Percentiles rank a stretch among this genome's conserved stretches.
Evolutionary conservation across 2,113 vertebrate genomes (phyloP).

Genomic region (Nibea albiflora): DNA sequence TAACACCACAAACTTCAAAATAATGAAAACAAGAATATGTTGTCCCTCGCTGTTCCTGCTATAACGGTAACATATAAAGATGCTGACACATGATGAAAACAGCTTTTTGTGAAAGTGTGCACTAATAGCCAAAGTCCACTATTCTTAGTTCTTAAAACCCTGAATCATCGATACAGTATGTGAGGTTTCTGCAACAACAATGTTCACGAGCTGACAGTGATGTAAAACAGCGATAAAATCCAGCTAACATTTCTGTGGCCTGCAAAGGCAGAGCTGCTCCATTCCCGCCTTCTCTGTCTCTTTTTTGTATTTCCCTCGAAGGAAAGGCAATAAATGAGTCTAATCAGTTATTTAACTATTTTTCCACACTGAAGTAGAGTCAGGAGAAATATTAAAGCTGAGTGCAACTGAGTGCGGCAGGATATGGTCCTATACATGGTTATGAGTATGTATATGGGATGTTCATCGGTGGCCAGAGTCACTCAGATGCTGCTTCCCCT

Average conservation of each 20-base stretch:
- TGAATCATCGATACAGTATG: constrained; percentile 36
- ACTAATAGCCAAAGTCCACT: background rate
- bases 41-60: background rate
- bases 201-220: constrained; percentile 61
- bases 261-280: constrained; percentile 26
- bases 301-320: constrained; percentile 29
- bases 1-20: background rate
- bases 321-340: constrained; percentile 39
- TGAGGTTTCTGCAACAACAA: constrained; percentile 44
- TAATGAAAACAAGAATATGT: background rate
- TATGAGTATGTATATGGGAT: constrained; percentile 20
- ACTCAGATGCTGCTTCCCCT: constrained; percentile 29
- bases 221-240: constrained; percentile 68
- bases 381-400: constrained; percentile 28
- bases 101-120: background rate
- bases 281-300: constrained; percentile 23
- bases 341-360: constrained; percentile 49
- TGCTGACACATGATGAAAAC: background rate
- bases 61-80: background rate
- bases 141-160: background rate
- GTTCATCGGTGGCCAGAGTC: constrained; percentile 19
- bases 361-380: constrained; percentile 35
- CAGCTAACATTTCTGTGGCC: constrained; percentile 60
- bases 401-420: constrained; percentile 4
- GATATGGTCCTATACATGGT: constrained; percentile 17